A percentile compares a stretch with the other conserved stretches of the same genome.
These are phyloP conservation scores for Calyptomena viridis DNA, from an alignment of 2,113 vertebrate genomes.

Conservation along the genomic window DNA sequence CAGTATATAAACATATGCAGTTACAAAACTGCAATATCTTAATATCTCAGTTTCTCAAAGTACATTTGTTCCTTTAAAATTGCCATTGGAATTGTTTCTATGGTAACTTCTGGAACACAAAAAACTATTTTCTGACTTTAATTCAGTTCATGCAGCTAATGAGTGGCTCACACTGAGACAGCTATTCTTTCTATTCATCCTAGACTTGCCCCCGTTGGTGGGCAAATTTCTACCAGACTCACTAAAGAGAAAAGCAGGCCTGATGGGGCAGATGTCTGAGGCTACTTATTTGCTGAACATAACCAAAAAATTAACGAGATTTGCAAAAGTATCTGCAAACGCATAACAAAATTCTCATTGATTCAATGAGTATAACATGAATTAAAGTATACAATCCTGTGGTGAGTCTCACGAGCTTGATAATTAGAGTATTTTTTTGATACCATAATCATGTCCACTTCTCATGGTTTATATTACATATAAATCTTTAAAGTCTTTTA, in stretches of 20 bases:
- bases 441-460: not conserved
- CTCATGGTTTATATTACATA: not conserved
- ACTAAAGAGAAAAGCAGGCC: not conserved
- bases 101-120: not conserved
- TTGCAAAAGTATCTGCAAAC: not conserved
- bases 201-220: not conserved
- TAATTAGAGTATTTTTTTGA: not conserved
- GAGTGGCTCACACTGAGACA: not conserved
- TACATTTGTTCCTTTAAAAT: not conserved
- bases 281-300: not conserved
- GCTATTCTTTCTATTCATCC: slow-evolving; percentile 15
- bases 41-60: not conserved
- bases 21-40: not conserved
- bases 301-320: not conserved
- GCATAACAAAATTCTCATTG: not conserved
- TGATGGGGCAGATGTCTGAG: not conserved
- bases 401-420: not conserved
- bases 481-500: not conserved
- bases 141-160: not conserved
- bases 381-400: not conserved
- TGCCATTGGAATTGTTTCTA: not conserved
- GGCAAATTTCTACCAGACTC: slow-evolving; percentile 15
- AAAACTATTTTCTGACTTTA: not conserved
- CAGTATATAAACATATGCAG: not conserved
- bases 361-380: not conserved